A percentile compares a stretch with the other conserved stretches of the same genome.
Evolutionary conservation across 53 echinoderm and acorn worm species (phyloP).

Genomic region (Echinarachnius parma): DNA sequence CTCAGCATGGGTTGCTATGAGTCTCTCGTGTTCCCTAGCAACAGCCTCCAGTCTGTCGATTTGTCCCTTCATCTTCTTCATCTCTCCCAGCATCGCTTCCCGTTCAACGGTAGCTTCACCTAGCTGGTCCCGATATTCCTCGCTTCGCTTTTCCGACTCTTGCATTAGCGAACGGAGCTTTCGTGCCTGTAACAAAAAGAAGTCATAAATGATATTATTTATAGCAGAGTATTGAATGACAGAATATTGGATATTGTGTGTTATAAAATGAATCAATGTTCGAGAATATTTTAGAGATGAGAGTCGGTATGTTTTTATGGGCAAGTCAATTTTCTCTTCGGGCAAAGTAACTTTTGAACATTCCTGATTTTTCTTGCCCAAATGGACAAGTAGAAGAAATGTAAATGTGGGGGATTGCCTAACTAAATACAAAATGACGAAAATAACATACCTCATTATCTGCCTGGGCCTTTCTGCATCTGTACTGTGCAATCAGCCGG

Average conservation of each 20-base stretch:
- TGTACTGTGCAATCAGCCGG: conserved; percentile 82
- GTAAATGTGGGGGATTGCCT: background rate
- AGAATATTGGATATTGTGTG: no score
- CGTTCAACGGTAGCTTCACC: conserved; percentile 31
- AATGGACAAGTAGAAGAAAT: background rate
- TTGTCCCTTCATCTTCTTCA: conserved; percentile 39
- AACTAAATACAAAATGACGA: background rate
- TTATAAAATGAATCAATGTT: no score
- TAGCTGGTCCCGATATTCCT: conserved; percentile 70
- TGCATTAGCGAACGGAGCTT: conserved; percentile 80
- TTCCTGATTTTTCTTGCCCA: no score
- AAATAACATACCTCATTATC: conserved; percentile 77
- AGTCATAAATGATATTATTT: background rate
- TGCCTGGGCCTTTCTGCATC: conserved; percentile 85
- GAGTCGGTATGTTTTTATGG: no score
- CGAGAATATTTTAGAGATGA: no score
- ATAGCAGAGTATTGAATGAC: background rate
- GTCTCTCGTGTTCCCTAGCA: conserved; percentile 52
- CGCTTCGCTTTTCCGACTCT: conserved; percentile 84
- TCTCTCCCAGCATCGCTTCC: conserved; percentile 52
- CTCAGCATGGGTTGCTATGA: conserved; percentile 60
- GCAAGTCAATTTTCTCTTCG: no score
- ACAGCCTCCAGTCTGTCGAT: conserved; percentile 56
- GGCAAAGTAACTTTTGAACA: no score
- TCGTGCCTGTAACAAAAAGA: conserved; percentile 54